Evolutionary conservation across 1,140 invertebrate species (phyloP).

Genomic region (Frieseomelitta varia): DNA sequence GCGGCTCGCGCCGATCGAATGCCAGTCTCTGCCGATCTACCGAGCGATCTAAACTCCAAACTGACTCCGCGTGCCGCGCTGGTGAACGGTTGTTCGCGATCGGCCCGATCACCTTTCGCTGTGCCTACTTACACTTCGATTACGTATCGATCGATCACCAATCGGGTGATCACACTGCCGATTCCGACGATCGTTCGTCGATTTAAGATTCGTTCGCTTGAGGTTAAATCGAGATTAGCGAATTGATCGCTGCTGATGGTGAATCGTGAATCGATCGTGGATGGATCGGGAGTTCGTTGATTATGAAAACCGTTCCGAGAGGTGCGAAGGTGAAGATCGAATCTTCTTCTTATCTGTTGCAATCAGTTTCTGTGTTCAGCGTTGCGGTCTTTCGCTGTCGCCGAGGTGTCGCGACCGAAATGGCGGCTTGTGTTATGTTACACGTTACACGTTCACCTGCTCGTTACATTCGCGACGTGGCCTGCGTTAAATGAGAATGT

Average conservation of each 20-base stretch:
- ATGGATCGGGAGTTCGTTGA: background rate
- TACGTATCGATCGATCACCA: background rate
- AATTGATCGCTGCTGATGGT: too few relatives aligned
- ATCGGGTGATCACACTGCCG: too few relatives aligned
- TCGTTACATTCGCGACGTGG: too few relatives aligned
- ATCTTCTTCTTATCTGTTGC: background rate
- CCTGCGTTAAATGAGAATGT: too few relatives aligned
- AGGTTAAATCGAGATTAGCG: background rate
- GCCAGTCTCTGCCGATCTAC: background rate
- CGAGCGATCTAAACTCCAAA: background rate
- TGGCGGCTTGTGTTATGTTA: background rate
- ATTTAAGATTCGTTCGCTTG: background rate
- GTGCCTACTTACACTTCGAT: background rate
- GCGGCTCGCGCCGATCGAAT: conserved; percentile 11
- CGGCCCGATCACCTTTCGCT: background rate
- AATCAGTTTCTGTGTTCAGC: background rate
- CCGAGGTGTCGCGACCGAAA: background rate
- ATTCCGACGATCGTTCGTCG: background rate
- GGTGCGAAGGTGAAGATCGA: background rate
- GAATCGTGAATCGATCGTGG: background rate
- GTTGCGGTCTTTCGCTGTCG: conserved; percentile 16
- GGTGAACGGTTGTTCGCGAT: background rate
- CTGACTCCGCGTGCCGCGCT: background rate
- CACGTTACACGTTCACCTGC: too few relatives aligned
- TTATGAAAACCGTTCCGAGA: background rate